Percentiles rank a stretch among this genome's conserved stretches.
Conservation (phyloP, 2,113 vertebrate genomes). For the Columba janthina region DNA sequence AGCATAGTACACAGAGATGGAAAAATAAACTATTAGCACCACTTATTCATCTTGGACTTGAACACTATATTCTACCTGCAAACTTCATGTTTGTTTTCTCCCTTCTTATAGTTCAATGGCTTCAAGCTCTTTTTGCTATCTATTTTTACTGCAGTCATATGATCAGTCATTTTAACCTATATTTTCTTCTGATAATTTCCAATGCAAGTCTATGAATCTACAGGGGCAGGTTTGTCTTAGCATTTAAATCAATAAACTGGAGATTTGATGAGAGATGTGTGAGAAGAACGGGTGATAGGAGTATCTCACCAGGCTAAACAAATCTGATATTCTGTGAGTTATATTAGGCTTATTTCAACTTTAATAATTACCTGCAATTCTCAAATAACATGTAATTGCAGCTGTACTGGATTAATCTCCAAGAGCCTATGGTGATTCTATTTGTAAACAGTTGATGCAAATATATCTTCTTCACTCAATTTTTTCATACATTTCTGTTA, state of each 20-base stretch:
- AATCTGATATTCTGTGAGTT: background rate
- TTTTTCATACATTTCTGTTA: background rate
- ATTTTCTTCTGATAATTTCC: background rate
- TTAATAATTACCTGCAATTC: background rate
- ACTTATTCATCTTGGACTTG: background rate
- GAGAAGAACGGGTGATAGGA: background rate
- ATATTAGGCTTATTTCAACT: background rate
- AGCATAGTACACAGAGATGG: background rate
- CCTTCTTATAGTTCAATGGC: background rate
- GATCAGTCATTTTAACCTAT: background rate
- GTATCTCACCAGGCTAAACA: background rate
- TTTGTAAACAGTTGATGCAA: background rate
- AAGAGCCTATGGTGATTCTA: background rate
- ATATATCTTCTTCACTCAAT: background rate
- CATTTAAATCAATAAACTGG: background rate
- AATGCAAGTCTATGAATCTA: background rate
- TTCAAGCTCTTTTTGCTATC: background rate
- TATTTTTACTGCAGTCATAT: background rate
- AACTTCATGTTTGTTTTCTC: background rate
- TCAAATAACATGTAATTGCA: background rate
- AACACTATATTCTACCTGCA: background rate
- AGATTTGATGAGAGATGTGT: background rate
- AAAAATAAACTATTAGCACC: background rate
- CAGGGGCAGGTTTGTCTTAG: background rate
- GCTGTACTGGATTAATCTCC: background rate